phyloP scores from a whole-genome alignment of 2,888 invertebrate species.

The Pyrrhosoma nymphula region DNA sequence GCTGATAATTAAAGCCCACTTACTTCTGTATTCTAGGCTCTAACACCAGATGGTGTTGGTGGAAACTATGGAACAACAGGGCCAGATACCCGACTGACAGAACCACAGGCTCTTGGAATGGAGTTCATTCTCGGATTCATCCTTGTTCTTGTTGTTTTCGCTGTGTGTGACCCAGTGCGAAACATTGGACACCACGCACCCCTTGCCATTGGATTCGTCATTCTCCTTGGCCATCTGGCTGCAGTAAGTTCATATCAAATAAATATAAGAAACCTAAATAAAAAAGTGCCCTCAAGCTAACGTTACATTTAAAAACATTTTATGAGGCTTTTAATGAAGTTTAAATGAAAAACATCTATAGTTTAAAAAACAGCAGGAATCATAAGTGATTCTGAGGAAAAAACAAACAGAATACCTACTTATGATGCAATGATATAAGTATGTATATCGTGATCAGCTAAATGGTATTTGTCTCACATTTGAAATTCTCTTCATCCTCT shows the following conservation, averaged over 20 bases:
- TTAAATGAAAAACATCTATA: too few relatives aligned
- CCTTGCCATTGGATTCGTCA: conserved; percentile 92
- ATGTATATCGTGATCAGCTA: too few relatives aligned
- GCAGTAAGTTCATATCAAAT: conserved; percentile 84
- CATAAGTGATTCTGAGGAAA: background rate
- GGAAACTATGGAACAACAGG: conserved; percentile 84
- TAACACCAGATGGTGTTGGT: conserved; percentile 82
- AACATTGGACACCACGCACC: conserved; percentile 91
- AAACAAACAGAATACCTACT: background rate
- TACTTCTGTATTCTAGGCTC: conserved; percentile 78
- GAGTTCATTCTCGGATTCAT: conserved; percentile 95
- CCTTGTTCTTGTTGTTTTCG: conserved; percentile 93
- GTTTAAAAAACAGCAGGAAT: background rate
- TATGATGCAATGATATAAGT: too few relatives aligned
- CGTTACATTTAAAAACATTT: background rate
- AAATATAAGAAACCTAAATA: background rate
- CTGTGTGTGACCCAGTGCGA: conserved; percentile 90
- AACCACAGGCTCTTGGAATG: conserved; percentile 91
- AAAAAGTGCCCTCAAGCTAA: background rate
- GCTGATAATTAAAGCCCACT: background rate
- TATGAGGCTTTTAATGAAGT: too few relatives aligned
- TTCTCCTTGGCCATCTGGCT: conserved; percentile 90
- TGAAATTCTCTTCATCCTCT: too few relatives aligned
- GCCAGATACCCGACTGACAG: conserved; percentile 82
- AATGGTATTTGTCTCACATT: too few relatives aligned